These are phyloP conservation scores for Otus sunia DNA, from an alignment of 2,113 vertebrate species.

Conservation along the genomic window DNA sequence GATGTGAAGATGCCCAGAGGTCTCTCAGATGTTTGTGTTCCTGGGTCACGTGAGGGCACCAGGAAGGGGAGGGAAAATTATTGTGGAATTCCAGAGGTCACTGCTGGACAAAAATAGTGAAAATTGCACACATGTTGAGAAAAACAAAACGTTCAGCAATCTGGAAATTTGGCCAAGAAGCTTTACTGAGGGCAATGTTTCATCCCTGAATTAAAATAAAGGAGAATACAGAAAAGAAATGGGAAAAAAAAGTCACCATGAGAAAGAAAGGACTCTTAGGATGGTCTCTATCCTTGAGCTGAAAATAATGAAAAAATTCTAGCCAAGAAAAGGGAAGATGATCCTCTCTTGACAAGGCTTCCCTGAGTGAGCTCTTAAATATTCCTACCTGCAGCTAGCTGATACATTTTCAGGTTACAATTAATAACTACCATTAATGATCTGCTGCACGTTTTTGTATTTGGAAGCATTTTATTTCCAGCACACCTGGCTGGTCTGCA, in stretches of 20 bases:
- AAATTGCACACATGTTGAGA: slow-evolving; percentile 85
- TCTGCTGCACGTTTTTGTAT: neutral
- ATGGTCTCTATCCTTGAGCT: neutral
- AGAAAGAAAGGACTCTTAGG: neutral
- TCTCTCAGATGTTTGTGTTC: slow-evolving; percentile 87
- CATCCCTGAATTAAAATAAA: slow-evolving; percentile 13
- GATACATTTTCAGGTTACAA: neutral
- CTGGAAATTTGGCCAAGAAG: slow-evolving; percentile 57
- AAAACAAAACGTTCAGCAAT: slow-evolving; percentile 74
- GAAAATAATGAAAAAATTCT: slow-evolving; percentile 35
- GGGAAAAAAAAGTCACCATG: neutral
- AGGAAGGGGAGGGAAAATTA: slow-evolving; percentile 86
- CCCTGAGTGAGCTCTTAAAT: neutral
- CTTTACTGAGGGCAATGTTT: slow-evolving; percentile 34
- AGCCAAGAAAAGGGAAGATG: neutral
- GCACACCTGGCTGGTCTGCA: neutral
- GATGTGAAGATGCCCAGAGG: slow-evolving; percentile 85
- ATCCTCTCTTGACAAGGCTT: neutral
- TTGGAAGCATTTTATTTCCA: neutral
- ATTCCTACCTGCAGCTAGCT: neutral
- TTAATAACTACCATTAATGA: neutral
- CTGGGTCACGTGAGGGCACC: slow-evolving; percentile 80
- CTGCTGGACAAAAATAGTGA: slow-evolving; percentile 79
- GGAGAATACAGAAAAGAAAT: neutral
- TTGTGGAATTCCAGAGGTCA: slow-evolving; percentile 86